Evolutionary conservation across 2,888 invertebrate species (phyloP).

Genomic region (Adelognathus sp.): DNA sequence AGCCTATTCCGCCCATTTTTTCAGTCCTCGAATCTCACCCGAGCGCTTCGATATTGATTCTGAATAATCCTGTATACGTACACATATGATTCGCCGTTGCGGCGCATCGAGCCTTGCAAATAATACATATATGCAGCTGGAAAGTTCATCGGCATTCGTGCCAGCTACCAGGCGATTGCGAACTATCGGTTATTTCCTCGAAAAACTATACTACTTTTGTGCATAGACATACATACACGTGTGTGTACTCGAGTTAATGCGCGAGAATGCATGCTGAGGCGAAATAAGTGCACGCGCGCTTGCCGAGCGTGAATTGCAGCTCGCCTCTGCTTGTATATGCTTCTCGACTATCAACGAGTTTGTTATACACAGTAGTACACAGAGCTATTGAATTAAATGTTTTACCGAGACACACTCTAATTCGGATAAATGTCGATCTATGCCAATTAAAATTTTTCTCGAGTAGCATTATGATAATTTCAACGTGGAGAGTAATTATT

Average conservation of each 20-base stretch:
- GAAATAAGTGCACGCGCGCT: constrained; percentile 58
- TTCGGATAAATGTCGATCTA: constrained; percentile 7
- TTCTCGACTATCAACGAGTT: constrained; percentile 53
- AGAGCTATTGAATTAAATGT: too few relatives aligned
- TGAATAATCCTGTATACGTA: too few relatives aligned
- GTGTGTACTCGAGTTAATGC: constrained; percentile 20
- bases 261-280: constrained; percentile 49
- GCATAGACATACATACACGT: neutral
- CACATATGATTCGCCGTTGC: too few relatives aligned
- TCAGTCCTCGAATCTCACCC: too few relatives aligned
- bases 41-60: too few relatives aligned
- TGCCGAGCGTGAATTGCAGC: constrained; percentile 45
- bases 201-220: constrained; percentile 40
- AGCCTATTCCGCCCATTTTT: too few relatives aligned
- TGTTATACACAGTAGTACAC: neutral
- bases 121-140: constrained; percentile 57
- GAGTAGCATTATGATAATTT: neutral
- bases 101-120: constrained; percentile 53
- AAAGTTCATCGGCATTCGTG: constrained; percentile 61
- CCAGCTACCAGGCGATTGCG: constrained; percentile 51
- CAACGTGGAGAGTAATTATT: neutral
- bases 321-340: constrained; percentile 40
- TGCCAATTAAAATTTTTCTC: neutral
- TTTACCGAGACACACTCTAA: neutral
- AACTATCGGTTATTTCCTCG: constrained; percentile 59